A percentile compares a stretch with the other conserved stretches of the same genome.
Evolutionary conservation across 2,888 invertebrate genomes (phyloP).

Genomic region (Leucoma salicis): DNA sequence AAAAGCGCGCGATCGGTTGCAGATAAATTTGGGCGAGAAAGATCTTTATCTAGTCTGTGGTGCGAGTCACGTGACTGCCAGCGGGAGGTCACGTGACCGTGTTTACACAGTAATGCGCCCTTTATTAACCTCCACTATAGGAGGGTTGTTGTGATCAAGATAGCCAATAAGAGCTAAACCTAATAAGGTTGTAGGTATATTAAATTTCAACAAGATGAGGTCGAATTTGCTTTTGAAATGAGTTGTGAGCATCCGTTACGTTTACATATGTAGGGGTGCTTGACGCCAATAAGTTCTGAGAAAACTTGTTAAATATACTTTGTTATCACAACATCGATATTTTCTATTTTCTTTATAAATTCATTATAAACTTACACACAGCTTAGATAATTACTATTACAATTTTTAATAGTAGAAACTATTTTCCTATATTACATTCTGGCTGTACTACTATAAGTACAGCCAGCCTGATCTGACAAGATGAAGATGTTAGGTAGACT

Average conservation of each 20-base stretch:
- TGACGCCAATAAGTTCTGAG: too few species aligned
- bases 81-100: conserved; percentile 64
- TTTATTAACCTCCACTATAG: conserved; percentile 57
- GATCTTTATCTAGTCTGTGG: conserved; percentile 61
- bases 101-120: conserved; percentile 62
- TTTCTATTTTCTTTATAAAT: too few species aligned
- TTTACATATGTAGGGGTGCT: too few species aligned
- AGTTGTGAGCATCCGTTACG: not conserved
- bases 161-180: conserved; percentile 36
- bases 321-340: too few species aligned
- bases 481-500: too few species aligned
- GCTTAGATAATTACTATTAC: too few species aligned
- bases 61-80: conserved; percentile 58
- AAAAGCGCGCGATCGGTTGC: conserved; percentile 51
- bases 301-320: too few species aligned
- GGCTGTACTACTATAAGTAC: too few species aligned
- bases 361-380: too few species aligned
- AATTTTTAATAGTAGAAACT: too few species aligned
- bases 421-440: too few species aligned
- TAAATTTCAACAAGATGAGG: conserved; percentile 25
- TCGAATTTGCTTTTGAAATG: conserved; percentile 3
- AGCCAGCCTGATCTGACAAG: too few species aligned
- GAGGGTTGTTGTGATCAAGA: conserved; percentile 36
- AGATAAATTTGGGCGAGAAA: conserved; percentile 70
- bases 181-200: conserved; percentile 41